Conservation (phyloP, 2,888 invertebrate genomes). For the Julus scandinavius region DNA sequence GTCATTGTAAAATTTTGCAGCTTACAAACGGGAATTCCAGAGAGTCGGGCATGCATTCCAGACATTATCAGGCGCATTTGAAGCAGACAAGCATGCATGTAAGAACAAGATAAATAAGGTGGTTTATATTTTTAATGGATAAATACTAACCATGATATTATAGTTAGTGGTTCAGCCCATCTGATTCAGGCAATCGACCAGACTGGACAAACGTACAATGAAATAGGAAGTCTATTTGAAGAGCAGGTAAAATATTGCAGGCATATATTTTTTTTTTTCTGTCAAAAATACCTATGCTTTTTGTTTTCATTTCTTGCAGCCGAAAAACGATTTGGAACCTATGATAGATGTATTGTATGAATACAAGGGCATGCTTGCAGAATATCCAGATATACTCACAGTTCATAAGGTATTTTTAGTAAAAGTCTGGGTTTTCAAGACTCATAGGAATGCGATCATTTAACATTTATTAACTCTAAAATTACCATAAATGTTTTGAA, state of each 20-base stretch:
- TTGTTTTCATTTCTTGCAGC: slow-evolving; percentile 64
- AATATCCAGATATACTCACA: slow-evolving; percentile 88
- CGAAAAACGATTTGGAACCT: slow-evolving; percentile 89
- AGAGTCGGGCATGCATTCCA: slow-evolving; percentile 89
- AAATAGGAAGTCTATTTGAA: slow-evolving; percentile 88
- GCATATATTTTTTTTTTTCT: neutral
- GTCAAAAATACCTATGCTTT: slow-evolving; percentile 34
- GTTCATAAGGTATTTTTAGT: slow-evolving; percentile 78
- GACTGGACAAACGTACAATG: slow-evolving; percentile 89
- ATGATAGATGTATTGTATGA: slow-evolving; percentile 90
- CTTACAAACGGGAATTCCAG: slow-evolving; percentile 89
- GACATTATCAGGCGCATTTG: slow-evolving; percentile 83
- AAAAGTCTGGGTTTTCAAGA: too few species aligned
- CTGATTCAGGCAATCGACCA: slow-evolving; percentile 83
- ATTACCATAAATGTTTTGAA: too few species aligned
- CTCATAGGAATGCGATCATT: slow-evolving; percentile 53
- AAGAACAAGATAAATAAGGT: slow-evolving; percentile 59
- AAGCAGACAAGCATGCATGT: slow-evolving; percentile 75
- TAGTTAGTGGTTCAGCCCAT: slow-evolving; percentile 59
- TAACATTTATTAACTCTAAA: too few species aligned
- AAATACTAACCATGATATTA: neutral
- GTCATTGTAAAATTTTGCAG: slow-evolving; percentile 61
- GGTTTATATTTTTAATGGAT: slow-evolving; percentile 6
- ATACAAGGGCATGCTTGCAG: slow-evolving; percentile 90
- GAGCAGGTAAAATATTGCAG: slow-evolving; percentile 73